These are phyloP conservation scores for Tangara arthus DNA, from an alignment of 2,797 vertebrate genomes.

Conservation along the genomic window DNA sequence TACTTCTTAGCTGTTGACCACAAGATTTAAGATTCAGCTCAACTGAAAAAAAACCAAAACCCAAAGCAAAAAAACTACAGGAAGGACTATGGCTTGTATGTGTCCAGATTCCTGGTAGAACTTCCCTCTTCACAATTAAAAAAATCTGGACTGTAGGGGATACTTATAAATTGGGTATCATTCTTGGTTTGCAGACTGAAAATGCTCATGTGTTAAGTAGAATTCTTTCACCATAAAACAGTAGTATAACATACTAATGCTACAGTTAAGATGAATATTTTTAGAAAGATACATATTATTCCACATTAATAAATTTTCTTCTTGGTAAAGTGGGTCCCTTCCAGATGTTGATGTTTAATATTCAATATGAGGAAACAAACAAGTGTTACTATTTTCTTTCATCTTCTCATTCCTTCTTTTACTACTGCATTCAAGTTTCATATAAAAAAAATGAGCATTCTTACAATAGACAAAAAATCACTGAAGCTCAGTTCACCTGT, in stretches of 20 bases:
- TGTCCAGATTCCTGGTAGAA: background rate
- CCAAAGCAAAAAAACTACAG: background rate
- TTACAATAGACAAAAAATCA: background rate
- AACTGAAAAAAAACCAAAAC: background rate
- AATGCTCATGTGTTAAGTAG: background rate
- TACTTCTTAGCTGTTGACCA: background rate
- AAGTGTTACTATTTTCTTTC: background rate
- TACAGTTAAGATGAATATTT: background rate
- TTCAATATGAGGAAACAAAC: background rate
- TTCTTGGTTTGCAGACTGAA: background rate
- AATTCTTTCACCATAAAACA: slow-evolving; percentile 2
- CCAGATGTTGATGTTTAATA: background rate
- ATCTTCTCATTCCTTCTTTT: background rate
- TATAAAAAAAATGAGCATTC: background rate
- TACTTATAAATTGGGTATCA: background rate
- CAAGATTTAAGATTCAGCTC: slow-evolving; percentile 13
- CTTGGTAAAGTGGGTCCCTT: background rate
- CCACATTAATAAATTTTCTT: background rate
- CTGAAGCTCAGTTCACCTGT: background rate
- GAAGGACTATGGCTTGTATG: background rate
- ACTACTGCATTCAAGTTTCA: background rate
- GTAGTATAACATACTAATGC: background rate
- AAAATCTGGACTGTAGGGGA: background rate
- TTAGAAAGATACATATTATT: background rate
- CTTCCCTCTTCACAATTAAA: background rate